Base-by-base conservation (phyloP, 2,888 invertebrate species). In the Cacoxenus indagator region DNA sequence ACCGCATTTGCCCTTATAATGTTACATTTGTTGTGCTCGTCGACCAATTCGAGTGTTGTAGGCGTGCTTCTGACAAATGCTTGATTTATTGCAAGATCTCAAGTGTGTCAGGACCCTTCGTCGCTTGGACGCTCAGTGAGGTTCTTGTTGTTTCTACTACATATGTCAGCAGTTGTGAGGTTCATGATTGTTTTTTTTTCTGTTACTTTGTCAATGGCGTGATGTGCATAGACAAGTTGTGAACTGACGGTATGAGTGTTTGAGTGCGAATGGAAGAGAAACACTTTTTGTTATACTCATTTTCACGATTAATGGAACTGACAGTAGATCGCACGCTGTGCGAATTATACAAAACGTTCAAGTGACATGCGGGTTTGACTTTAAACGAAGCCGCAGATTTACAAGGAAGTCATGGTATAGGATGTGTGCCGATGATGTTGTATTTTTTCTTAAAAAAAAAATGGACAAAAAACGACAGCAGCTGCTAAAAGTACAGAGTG, bases 1-100 rank as follows among this genome's bases (percentile, higher is more conserved):
- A 31, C 31, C 9, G 31, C 31, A 31, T 6, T 31, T 4, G 9
- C 31, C 5, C 31, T 1, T 22, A 24, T 24, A 54, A 54, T 54
- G 19, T 54, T 5, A 14, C 54, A 51, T 51, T 51, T 51, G 19
- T 51, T 51, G 4, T 8, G 51, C 3, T 22, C 61, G 19, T 4
- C 26, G 43, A 19, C 22, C 9, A 51, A 51, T n/a, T 51, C 51
- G 19, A 51, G 19, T 51, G 51, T 51, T 67, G 62, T 68, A 72
- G 73, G 77, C 81, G 78, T 67, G 65, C 73, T 73, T 73, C 75
- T 78, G 81, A 78, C 78, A 77, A 78, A 78, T 78, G 78, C 77
- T 75, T 81, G 81, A 78, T 78, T 78, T 78, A 78, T 78, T 73
- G 76, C 72, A 75, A 73, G 73, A 68, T 74, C n/a, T 77, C 68